Percentiles rank a stretch among this genome's conserved stretches.
Evolutionary conservation across 2,113 vertebrate genomes (phyloP).

Genomic region (Bubo scandiacus): DNA sequence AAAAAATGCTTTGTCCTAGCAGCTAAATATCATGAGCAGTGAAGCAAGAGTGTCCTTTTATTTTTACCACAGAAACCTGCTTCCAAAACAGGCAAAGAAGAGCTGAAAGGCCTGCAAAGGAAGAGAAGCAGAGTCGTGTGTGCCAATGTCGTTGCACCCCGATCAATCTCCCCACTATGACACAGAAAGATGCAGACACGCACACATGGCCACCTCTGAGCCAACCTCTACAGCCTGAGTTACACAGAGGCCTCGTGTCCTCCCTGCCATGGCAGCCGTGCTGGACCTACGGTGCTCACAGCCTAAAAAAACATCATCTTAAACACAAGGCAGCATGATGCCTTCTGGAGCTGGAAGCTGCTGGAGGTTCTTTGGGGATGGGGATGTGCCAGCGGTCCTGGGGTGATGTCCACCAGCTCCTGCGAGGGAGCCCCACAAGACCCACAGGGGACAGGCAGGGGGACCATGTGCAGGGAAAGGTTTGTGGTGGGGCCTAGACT

Average conservation of each 20-base stretch:
- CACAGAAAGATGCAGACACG: neutral
- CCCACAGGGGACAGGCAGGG: neutral
- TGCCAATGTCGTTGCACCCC: accelerated
- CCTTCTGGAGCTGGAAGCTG: neutral
- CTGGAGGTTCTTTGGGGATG: neutral
- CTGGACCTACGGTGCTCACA: neutral
- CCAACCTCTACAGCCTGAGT: neutral
- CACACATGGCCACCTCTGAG: neutral
- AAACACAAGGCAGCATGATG: neutral
- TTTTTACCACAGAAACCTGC: neutral
- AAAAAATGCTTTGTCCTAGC: neutral
- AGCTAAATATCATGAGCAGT: neutral
- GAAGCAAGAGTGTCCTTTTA: neutral
- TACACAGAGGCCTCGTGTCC: neutral
- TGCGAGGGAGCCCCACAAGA: accelerated
- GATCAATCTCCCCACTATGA: accelerated
- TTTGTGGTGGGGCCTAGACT: neutral
- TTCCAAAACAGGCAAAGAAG: neutral
- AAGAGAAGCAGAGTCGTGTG: neutral
- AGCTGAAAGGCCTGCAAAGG: neutral
- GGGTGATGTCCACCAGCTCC: accelerated
- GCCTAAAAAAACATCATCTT: neutral
- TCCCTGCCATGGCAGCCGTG: neutral
- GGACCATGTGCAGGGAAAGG: neutral
- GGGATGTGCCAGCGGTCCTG: accelerated